These are phyloP conservation scores for Isoperla grammatica DNA, from an alignment of 2,888 invertebrate genomes.

Conservation along the genomic window DNA sequence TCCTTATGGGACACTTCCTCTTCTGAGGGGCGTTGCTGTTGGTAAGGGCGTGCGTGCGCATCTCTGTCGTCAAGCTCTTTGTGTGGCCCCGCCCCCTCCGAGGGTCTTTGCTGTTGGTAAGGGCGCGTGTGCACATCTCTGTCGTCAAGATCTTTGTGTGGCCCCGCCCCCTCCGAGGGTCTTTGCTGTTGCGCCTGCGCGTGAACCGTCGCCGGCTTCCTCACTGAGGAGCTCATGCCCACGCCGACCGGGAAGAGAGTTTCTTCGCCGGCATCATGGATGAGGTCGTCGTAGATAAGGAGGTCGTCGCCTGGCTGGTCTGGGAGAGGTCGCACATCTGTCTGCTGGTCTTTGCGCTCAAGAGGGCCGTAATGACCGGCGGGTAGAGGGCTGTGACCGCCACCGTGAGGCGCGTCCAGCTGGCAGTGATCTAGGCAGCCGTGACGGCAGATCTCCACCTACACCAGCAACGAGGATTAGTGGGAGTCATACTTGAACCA, in stretches of 20 bases:
- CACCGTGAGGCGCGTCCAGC: conserved; percentile 49
- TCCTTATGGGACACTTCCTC: too few species aligned
- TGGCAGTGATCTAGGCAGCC: conserved; percentile 90
- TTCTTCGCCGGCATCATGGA: conserved; percentile 34
- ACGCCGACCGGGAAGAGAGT: conserved; percentile 42
- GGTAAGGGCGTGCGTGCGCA: conserved; percentile 31
- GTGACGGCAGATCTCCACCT: conserved; percentile 84
- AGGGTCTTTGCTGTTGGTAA: conserved; percentile 27
- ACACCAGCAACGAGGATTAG: conserved; percentile 4
- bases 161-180: background rate
- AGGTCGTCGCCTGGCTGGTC: conserved; percentile 39
- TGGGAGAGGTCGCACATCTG: conserved; percentile 28
- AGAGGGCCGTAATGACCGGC: conserved; percentile 44
- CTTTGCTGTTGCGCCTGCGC: conserved; percentile 10
- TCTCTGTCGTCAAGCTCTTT: conserved; percentile 12
- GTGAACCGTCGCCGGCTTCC: conserved; percentile 35
- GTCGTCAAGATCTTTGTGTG: too few species aligned
- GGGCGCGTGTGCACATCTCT: conserved; percentile 27
- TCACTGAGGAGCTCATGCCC: conserved; percentile 26
- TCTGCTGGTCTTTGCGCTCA: conserved; percentile 49
- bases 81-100: background rate
- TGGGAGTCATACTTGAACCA: too few species aligned
- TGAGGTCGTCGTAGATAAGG: conserved; percentile 46
- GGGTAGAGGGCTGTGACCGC: conserved; percentile 31
- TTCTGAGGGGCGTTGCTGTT: conserved; percentile 15